A percentile compares a stretch with the other conserved stretches of the same genome.
phyloP scores from a whole-genome alignment of 2,888 invertebrate genomes.

The Synanthedon andrenaeformis region DNA sequence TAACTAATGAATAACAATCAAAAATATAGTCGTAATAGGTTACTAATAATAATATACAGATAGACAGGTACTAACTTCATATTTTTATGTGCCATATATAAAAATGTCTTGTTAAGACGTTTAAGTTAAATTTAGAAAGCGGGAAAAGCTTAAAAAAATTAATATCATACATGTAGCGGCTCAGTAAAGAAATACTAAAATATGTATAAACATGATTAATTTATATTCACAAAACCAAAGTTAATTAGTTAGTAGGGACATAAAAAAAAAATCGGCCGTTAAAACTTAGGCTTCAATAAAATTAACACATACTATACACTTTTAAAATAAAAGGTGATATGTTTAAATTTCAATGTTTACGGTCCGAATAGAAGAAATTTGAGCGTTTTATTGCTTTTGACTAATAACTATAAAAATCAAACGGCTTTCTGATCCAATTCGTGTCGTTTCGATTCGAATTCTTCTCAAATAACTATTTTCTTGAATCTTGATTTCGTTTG shows the following conservation, averaged over 20 bases:
- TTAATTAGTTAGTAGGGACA: neutral
- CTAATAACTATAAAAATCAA: neutral
- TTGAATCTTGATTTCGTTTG: too few species aligned
- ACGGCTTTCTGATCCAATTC: neutral
- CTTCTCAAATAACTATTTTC: neutral
- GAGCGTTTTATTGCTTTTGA: neutral
- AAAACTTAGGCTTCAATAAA: constrained; percentile 5
- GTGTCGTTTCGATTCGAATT: neutral
- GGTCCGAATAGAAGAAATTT: neutral
- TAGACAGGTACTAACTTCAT: too few species aligned
- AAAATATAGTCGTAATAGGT: too few species aligned
- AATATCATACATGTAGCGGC: too few species aligned
- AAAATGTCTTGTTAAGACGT: too few species aligned
- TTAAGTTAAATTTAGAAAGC: too few species aligned
- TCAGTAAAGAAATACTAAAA: too few species aligned
- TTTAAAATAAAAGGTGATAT: constrained; percentile 12
- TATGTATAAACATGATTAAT: too few species aligned
- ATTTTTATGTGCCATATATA: too few species aligned
- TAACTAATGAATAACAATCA: too few species aligned
- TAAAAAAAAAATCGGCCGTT: neutral
- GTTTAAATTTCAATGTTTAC: neutral
- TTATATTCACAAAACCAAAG: neutral
- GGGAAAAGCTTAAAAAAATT: too few species aligned
- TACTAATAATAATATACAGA: too few species aligned
- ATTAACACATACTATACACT: constrained; percentile 4